A percentile compares a stretch with the other conserved stretches of the same genome.
These are phyloP conservation scores for human DNA, from an alignment of 2,113 vertebrate species.

Conservation along the genomic window DNA sequence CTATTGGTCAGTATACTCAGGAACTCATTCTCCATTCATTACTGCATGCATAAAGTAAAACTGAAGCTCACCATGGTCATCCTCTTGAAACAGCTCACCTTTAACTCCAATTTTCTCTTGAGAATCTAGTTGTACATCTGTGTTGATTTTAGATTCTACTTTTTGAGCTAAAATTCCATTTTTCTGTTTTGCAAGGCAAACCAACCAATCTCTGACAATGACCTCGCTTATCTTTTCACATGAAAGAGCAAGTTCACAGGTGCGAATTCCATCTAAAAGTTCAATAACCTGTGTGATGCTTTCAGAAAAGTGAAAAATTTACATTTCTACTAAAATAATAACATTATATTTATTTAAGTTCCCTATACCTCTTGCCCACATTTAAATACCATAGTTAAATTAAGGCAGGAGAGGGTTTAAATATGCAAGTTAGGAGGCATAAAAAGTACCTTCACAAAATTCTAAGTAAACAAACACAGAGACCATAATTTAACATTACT, in stretches of 20 bases:
- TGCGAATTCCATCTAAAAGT: constrained; percentile 89
- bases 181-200: constrained; percentile 88
- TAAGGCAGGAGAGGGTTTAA: background rate
- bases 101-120: constrained; percentile 64
- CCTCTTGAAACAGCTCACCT: constrained; percentile 63
- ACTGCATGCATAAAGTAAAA: constrained; percentile 36
- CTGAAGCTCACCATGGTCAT: constrained; percentile 78
- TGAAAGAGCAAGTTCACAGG: constrained; percentile 83
- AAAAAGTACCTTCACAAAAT: constrained; percentile 9
- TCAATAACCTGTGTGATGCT: constrained; percentile 94
- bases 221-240: constrained; percentile 92
- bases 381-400: constrained; percentile 51
- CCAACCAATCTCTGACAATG: constrained; percentile 89
- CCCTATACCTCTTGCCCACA: background rate
- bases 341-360: constrained; percentile 18
- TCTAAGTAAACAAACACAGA: background rate
- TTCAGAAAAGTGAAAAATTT: constrained; percentile 77
- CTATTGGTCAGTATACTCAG: background rate
- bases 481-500: constrained; percentile 23
- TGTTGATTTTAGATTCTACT: constrained; percentile 73
- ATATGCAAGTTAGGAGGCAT: background rate
- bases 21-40: constrained; percentile 13
- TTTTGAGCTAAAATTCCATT: constrained; percentile 80
- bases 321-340: constrained; percentile 10
- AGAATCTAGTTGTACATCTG: constrained; percentile 59